Conservation (phyloP, 2,113 vertebrate species). For the Mormyrus lacerda region DNA sequence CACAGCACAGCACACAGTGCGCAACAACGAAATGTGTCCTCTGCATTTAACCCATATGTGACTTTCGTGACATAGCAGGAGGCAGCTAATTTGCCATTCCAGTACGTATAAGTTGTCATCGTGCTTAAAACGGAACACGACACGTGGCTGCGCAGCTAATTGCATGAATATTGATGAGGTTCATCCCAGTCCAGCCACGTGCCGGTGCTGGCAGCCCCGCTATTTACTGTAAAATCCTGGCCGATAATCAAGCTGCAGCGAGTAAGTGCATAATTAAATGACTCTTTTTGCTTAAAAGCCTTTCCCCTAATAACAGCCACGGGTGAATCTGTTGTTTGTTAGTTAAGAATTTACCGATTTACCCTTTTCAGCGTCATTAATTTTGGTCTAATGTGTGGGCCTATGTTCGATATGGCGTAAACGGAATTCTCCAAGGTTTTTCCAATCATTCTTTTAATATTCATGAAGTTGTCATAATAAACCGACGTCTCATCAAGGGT, state of each 20-base stretch:
- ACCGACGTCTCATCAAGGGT: not conserved
- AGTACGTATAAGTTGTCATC: not conserved
- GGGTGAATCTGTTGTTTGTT: not conserved
- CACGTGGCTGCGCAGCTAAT: not conserved
- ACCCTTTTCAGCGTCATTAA: not conserved
- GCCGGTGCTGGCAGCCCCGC: not conserved
- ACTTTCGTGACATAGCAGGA: too few species aligned
- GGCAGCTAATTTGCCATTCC: not conserved
- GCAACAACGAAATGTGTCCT: too few species aligned
- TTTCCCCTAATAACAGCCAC: not conserved
- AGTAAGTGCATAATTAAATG: not conserved
- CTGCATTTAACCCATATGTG: too few species aligned
- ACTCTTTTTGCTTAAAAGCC: not conserved
- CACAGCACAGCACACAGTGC: too few species aligned
- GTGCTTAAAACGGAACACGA: not conserved
- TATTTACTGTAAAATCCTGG: not conserved
- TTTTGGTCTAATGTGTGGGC: not conserved
- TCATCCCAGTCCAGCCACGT: not conserved
- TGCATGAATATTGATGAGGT: not conserved
- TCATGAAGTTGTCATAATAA: not conserved
- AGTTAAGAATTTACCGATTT: not conserved
- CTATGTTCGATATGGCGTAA: not conserved
- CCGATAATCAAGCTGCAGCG: not conserved
- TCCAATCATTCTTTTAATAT: not conserved
- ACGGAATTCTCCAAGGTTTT: not conserved